Percentiles rank a stretch among this genome's conserved stretches.
Conservation (phyloP, 2,888 invertebrate genomes). For the Gastrophysa polygoni region DNA sequence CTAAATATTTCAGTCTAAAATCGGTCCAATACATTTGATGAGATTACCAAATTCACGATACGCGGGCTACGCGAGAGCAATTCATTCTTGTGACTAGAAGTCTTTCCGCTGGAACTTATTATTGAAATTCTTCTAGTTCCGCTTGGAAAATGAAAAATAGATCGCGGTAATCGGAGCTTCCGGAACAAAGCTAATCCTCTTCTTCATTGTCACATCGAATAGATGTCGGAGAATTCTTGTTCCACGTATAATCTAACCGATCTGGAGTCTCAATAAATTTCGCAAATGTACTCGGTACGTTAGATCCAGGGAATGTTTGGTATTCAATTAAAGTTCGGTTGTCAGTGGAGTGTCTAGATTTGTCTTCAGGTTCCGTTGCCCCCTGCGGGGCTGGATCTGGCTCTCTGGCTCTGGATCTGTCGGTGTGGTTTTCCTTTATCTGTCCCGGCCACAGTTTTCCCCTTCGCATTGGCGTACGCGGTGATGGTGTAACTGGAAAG, state of each 20-base stretch:
- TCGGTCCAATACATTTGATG: no score
- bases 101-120: no score
- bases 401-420: conserved; percentile 34
- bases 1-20: no score
- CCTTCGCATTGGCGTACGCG: no score
- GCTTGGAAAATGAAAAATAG: no score
- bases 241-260: conserved; percentile 20
- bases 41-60: no score
- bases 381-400: conserved; percentile 39
- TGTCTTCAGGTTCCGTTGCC: conserved; percentile 45
- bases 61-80: no score
- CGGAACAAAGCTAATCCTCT: conserved; percentile 5
- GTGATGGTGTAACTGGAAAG: no score
- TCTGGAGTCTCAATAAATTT: conserved; percentile 39
- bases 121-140: no score
- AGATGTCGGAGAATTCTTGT: conserved; percentile 21
- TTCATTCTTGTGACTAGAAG: no score
- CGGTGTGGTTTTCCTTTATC: conserved; percentile 24
- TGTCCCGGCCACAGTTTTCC: background rate
- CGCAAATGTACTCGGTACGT: conserved; percentile 42
- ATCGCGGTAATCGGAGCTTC: no score
- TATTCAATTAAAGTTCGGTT: conserved; percentile 54
- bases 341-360: conserved; percentile 53
- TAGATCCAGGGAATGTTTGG: conserved; percentile 49
- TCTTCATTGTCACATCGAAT: conserved; percentile 18